A percentile compares a stretch with the other conserved stretches of the same genome.
These are phyloP conservation scores for Drosophila ohnishii DNA, from an alignment of 1,140 invertebrate genomes.

Conservation along the genomic window DNA sequence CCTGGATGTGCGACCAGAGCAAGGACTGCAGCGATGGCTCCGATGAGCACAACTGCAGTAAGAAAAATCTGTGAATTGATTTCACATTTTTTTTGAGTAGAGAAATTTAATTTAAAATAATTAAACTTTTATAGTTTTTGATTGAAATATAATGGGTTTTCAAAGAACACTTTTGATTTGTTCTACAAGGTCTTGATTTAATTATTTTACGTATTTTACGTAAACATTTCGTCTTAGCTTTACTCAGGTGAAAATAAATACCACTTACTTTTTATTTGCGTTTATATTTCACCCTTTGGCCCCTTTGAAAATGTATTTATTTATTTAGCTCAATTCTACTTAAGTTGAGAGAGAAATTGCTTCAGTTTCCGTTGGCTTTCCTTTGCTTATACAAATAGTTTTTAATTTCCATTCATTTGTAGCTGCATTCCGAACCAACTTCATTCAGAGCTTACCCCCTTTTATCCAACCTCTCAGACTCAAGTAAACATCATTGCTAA, in stretches of 20 bases:
- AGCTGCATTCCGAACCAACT: constrained; percentile 3
- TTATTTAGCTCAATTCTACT: constrained; percentile 17
- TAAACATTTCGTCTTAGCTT: neutral
- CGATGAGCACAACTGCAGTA: constrained; percentile 95
- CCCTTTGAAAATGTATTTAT: neutral
- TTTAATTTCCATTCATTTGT: constrained; percentile 8
- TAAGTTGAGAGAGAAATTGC: constrained; percentile 9
- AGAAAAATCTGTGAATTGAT: constrained; percentile 83
- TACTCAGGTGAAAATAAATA: neutral
- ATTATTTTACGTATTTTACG: neutral
- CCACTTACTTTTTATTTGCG: neutral
- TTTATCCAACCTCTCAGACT: neutral
- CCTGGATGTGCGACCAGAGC: constrained; percentile 96
- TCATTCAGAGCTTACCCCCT: constrained; percentile 2
- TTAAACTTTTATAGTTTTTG: too few relatives aligned
- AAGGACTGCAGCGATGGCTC: constrained; percentile 94
- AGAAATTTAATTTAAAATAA: neutral
- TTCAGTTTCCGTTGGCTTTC: constrained; percentile 7
- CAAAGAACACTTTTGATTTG: neutral
- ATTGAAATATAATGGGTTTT: neutral
- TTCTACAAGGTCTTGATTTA: neutral
- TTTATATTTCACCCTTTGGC: neutral
- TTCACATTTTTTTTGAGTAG: constrained; percentile 21
- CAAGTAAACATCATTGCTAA: constrained; percentile 25
- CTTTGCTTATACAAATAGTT: constrained; percentile 7